Base-by-base conservation (phyloP, 2,797 vertebrate genomes). In the Cirrhinus molitorella region DNA sequence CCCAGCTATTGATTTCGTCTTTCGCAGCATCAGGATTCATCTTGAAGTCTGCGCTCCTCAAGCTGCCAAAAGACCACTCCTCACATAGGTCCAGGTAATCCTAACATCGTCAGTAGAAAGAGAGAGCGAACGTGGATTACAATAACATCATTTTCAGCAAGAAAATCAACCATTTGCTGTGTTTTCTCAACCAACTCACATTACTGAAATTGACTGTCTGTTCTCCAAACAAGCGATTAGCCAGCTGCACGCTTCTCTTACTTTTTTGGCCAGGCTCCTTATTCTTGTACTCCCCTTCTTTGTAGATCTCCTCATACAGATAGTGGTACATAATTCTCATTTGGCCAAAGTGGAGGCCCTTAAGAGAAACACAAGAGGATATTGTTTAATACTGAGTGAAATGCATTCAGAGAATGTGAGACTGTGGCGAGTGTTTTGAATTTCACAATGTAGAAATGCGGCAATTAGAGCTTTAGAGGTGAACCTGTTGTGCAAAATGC, bases 1-100 rank as follows among this genome's bases (percentile, higher is more conserved):
- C 43, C 43, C 68, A 71, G 2, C 0, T 0, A 0, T 71, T 71
- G 68, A 71, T 71, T 1, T 2, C 0, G 5, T 17, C 0, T 71
- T 43, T 71, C 2, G 43, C 43, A 49, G 1, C 68, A 0, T 2
- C 68, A 28, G 43, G 68, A 5, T 28, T 3, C 1, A 0, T 71
- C 43, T 71, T 71, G 14, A 71, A 19, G 45, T 49, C 68, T 28
- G 0, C 1, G 11, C 1, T 71, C 14, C 43, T 45, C n/a, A 71
- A 0, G n/a, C 43, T 71, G 8, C 3, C n/a, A 4, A 5, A 71
- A 47, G n/a, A 71, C n/a, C n/a, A 71, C 14, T 71, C 68, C 23
- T 71, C 68, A 19, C 45, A 45, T 0, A 0, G 0, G 9, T 49
- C 43, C 4, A 49, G 68, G 14, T 10, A 71, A 4, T 25, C 23